phyloP scores from a whole-genome alignment of 2,797 vertebrate species.

The Ciconia nigra region DNA sequence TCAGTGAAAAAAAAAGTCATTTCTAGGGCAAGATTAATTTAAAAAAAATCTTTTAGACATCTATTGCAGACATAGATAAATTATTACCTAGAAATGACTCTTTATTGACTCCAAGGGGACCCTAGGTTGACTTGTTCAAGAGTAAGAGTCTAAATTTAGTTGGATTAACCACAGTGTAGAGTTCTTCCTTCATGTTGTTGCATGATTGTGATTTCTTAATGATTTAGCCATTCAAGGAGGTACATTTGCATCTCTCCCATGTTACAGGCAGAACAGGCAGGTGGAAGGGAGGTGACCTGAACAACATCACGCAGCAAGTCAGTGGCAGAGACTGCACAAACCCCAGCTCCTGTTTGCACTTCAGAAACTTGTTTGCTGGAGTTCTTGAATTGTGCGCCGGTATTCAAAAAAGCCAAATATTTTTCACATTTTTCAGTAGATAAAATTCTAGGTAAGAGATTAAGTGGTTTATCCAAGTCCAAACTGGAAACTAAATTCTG shows the following conservation, averaged over 20 bases:
- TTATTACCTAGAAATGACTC: not conserved
- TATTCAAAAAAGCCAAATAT: not conserved
- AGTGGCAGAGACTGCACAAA: not conserved
- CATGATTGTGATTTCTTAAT: not conserved
- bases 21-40: not conserved
- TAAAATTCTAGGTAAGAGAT: not conserved
- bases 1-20: not conserved
- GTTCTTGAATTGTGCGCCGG: not conserved
- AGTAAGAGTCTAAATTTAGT: not conserved
- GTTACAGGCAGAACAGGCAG: not conserved
- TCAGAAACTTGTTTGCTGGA: not conserved
- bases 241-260: not conserved
- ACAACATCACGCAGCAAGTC: not conserved
- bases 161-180: not conserved
- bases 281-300: not conserved
- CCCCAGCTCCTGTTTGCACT: not conserved
- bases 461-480: not conserved
- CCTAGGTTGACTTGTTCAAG: not conserved
- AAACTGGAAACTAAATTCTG: not conserved
- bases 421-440: not conserved
- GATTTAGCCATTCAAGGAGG: not conserved
- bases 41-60: not conserved
- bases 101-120: not conserved
- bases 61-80: not conserved
- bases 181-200: not conserved